A percentile compares a stretch with the other conserved stretches of the same genome.
phyloP scores from a whole-genome alignment of 2,797 vertebrate genomes.

The Ciconia nigra region DNA sequence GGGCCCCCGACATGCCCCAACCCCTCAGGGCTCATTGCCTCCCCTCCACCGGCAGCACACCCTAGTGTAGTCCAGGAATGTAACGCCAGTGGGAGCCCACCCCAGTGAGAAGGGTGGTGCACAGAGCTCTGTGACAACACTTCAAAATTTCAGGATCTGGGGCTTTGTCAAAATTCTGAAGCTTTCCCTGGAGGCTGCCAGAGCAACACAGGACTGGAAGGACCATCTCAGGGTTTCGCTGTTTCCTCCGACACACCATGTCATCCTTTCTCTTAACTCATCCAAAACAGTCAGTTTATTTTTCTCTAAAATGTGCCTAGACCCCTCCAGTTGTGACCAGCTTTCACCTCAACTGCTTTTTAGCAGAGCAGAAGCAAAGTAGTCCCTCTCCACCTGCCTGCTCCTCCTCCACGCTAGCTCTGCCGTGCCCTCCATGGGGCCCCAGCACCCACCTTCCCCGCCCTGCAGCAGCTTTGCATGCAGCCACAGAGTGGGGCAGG shows the following conservation, averaged over 20 bases:
- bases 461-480: not conserved
- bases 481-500: not conserved
- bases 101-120: not conserved
- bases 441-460: not conserved
- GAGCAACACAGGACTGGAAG: not conserved
- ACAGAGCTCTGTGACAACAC: not conserved
- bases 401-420: not conserved
- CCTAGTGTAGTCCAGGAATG: not conserved
- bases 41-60: not conserved
- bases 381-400: not conserved
- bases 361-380: not conserved
- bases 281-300: not conserved
- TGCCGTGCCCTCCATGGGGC: not conserved
- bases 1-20: fast-evolving
- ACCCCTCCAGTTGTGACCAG: not conserved
- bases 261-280: not conserved
- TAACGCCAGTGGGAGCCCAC: fast-evolving
- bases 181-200: not conserved
- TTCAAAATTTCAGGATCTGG: not conserved
- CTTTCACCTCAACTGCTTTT: not conserved
- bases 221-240: not conserved
- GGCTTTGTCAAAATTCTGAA: not conserved
- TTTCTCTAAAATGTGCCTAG: not conserved
- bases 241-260: not conserved
- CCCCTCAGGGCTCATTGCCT: not conserved